Evolutionary conservation across 2,797 vertebrate genomes (phyloP).

Genomic region (Capromys pilorides): DNA sequence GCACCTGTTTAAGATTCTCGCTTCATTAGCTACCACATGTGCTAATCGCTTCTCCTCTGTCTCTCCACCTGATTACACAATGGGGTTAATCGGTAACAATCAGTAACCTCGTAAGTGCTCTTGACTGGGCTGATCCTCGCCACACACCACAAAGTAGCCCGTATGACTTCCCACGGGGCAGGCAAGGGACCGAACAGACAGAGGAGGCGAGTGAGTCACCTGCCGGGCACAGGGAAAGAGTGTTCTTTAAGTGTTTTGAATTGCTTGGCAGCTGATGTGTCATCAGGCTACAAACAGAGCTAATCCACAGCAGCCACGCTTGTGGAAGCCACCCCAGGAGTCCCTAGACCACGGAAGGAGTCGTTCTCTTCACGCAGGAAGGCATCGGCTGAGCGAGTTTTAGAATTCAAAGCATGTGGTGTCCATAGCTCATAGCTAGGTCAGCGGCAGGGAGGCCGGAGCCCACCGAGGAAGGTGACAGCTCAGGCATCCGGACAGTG

Average conservation of each 20-base stretch:
- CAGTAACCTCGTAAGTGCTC: not conserved
- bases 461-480: not conserved
- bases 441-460: not conserved
- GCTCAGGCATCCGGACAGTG: not conserved
- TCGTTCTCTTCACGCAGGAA: not conserved
- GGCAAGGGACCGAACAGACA: not conserved
- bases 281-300: not conserved
- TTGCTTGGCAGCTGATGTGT: not conserved
- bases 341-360: not conserved
- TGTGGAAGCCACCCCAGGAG: not conserved
- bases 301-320: not conserved
- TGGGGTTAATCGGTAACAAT: not conserved
- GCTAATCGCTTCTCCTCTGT: not conserved
- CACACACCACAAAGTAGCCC: not conserved
- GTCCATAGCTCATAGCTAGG: not conserved
- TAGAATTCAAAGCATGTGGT: not conserved
- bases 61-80: not conserved
- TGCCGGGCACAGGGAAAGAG: not conserved
- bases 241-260: constrained; percentile 20
- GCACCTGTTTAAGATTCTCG: not conserved
- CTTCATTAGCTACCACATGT: not conserved
- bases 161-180: not conserved
- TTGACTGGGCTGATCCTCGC: not conserved
- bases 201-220: not conserved
- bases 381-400: not conserved